phyloP scores from a whole-genome alignment of 1,140 invertebrate genomes.

The Aphis craccivora region DNA sequence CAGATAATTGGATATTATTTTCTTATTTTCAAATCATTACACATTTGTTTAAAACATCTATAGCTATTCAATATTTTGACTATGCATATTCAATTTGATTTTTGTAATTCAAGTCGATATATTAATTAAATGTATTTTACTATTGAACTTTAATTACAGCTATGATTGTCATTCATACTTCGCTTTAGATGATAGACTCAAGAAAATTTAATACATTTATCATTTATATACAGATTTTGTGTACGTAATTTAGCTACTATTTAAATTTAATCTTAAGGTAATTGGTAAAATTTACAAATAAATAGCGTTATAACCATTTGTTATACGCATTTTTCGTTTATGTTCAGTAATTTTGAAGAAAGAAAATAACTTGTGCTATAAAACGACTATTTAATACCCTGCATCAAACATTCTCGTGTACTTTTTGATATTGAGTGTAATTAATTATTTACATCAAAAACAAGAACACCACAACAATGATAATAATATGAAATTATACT shows the following conservation, averaged over 20 bases:
- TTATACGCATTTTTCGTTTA: background rate
- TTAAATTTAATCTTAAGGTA: background rate
- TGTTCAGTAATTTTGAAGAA: background rate
- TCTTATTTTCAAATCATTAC: background rate
- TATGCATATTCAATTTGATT: background rate
- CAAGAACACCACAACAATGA: background rate
- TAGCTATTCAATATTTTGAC: background rate
- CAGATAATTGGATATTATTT: background rate
- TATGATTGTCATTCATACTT: background rate
- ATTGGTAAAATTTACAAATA: background rate
- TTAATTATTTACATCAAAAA: background rate
- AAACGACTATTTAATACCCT: background rate
- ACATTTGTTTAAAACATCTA: background rate
- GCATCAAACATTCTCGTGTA: background rate
- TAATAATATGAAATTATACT: background rate
- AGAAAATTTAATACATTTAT: background rate
- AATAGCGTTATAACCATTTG: no score
- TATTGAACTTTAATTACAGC: background rate
- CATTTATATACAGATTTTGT: background rate
- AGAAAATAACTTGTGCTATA: background rate
- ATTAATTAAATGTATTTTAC: background rate
- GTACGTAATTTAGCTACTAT: background rate
- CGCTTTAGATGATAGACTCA: background rate
- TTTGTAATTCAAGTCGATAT: background rate
- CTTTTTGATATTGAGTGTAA: background rate